phyloP scores from a whole-genome alignment of 2,888 invertebrate genomes.

The Trisateles emortualis region DNA sequence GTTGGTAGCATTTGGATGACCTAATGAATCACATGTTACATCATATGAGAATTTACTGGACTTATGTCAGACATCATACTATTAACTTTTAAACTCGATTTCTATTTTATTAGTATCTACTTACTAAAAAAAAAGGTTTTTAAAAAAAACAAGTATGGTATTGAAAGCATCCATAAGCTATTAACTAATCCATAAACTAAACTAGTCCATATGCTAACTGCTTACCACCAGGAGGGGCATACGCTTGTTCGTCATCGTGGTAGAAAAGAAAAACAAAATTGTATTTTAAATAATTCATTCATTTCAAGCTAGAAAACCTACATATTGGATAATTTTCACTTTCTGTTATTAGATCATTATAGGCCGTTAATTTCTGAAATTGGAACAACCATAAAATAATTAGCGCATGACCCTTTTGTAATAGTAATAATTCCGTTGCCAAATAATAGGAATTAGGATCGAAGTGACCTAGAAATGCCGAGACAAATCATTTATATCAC shows the following conservation, averaged over 20 bases:
- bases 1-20: conserved; percentile 1
- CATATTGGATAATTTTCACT: conserved; percentile 22
- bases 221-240: too few relatives aligned
- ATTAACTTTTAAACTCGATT: neutral
- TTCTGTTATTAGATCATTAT: conserved; percentile 22
- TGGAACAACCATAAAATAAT: conserved; percentile 28
- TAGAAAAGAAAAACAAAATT: too few relatives aligned
- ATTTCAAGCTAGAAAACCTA: neutral
- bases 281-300: neutral
- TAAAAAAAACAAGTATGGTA: too few relatives aligned
- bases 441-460: conserved; percentile 27
- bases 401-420: conserved; percentile 34
- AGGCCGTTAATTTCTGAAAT: conserved; percentile 32
- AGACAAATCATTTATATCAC: conserved; percentile 17
- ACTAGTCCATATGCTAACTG: too few relatives aligned
- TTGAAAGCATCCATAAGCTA: too few relatives aligned
- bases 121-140: too few relatives aligned
- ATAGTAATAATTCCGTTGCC: conserved; percentile 13
- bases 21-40: conserved; percentile 18
- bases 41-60: conserved; percentile 1
- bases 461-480: conserved; percentile 26
- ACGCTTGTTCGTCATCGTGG: too few relatives aligned
- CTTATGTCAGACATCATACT: neutral
- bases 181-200: too few relatives aligned
- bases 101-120: neutral